Conservation (phyloP, 2,888 invertebrate genomes). For the Pasiphila rectangulata region DNA sequence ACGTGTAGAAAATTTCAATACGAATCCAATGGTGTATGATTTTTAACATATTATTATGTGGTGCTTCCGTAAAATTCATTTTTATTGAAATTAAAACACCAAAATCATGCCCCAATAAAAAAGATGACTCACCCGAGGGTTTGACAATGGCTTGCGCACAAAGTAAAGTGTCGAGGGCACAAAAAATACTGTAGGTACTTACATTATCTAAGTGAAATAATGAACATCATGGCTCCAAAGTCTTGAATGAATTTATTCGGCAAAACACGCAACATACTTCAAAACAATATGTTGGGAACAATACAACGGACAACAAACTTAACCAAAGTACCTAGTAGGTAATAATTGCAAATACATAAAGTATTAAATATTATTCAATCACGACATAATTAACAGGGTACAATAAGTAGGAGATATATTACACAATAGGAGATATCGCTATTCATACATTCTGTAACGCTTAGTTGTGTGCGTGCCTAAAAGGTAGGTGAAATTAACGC, state of each 20-base stretch:
- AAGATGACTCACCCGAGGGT: no score
- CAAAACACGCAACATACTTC: conserved; percentile 65
- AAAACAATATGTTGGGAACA: conserved; percentile 55
- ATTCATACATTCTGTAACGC: conserved; percentile 52
- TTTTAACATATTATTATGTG: no score
- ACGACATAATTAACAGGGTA: conserved; percentile 36
- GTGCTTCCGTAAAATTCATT: no score
- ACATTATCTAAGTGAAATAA: conserved; percentile 2
- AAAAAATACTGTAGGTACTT: not conserved
- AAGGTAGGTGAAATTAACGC: conserved; percentile 16
- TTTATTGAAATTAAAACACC: no score
- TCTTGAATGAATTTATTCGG: conserved; percentile 14
- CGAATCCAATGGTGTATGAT: no score
- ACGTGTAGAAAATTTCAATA: no score
- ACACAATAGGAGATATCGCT: conserved; percentile 33
- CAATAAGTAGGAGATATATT: conserved; percentile 33
- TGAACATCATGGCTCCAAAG: conserved; percentile 5
- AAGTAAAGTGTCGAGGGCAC: no score
- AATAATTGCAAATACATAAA: conserved; percentile 29
- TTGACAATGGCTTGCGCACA: no score
- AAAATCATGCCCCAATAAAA: no score
- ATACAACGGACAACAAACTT: conserved; percentile 40
- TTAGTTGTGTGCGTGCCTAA: conserved; percentile 17
- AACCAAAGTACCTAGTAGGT: conserved; percentile 35
- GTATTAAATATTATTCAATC: conserved; percentile 35